Percentiles rank a stretch among this genome's conserved stretches.
Conservation (phyloP, 2,888 invertebrate genomes). For the Agrotis ipsilon region DNA sequence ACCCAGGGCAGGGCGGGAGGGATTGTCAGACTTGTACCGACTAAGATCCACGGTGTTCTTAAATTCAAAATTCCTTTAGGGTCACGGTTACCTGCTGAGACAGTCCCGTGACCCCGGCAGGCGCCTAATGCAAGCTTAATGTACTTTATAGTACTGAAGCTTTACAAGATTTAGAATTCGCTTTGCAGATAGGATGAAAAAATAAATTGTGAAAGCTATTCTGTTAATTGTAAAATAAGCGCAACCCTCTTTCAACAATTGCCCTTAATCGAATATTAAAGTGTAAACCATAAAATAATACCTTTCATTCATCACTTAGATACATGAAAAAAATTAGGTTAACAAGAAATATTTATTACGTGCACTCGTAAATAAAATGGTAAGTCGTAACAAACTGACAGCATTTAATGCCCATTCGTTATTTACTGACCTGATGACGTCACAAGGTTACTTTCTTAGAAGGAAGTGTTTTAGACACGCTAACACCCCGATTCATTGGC, state of each 20-base stretch:
- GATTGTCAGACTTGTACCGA: too few relatives aligned
- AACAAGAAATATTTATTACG: conserved; percentile 58
- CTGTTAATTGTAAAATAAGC: too few relatives aligned
- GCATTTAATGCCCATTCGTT: conserved; percentile 46
- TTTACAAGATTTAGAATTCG: too few relatives aligned
- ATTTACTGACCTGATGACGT: conserved; percentile 39
- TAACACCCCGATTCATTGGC: conserved; percentile 33
- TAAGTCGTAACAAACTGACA: conserved; percentile 36
- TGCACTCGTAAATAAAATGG: conserved; percentile 46
- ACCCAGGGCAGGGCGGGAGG: too few relatives aligned
- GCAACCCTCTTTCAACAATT: background rate
- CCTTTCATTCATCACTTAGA: conserved; percentile 29
- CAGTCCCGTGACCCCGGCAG: too few relatives aligned
- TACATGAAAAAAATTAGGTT: conserved; percentile 55
- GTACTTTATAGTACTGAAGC: too few relatives aligned
- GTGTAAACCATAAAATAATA: conserved; percentile 28
- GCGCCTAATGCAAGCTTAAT: too few relatives aligned
- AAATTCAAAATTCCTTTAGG: too few relatives aligned
- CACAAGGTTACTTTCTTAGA: conserved; percentile 46
- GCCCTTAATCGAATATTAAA: conserved; percentile 26
- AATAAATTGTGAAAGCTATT: too few relatives aligned
- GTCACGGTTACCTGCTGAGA: too few relatives aligned
- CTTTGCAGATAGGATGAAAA: too few relatives aligned
- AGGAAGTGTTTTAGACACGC: conserved; percentile 53
- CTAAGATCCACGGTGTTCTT: too few relatives aligned